These are phyloP conservation scores for Notodonta ziczac DNA, from an alignment of 2,888 invertebrate genomes.

Conservation along the genomic window DNA sequence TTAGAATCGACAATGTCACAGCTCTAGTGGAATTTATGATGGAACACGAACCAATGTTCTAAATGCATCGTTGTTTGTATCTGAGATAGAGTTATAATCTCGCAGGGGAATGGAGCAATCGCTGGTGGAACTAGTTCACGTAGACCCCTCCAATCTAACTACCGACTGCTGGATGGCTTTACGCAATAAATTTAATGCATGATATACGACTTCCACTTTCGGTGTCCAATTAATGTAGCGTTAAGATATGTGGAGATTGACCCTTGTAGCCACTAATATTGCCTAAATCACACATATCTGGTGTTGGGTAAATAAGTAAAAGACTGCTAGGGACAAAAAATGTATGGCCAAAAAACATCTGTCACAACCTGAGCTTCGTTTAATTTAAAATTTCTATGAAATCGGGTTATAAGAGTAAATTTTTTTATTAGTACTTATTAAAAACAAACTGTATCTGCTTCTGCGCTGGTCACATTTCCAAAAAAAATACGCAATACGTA, in stretches of 20 bases:
- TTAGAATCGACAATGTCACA: constrained; percentile 2
- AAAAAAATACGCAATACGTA: no score
- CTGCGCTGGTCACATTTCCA: no score
- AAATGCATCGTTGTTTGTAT: background rate
- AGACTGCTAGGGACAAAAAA: no score
- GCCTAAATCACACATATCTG: constrained; percentile 13
- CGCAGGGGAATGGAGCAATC: constrained; percentile 31
- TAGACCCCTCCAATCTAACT: constrained; percentile 39
- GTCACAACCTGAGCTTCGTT: no score
- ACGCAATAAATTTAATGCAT: constrained; percentile 30
- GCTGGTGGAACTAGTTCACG: constrained; percentile 37
- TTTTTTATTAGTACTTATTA: no score
- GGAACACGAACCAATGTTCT: background rate
- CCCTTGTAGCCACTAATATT: constrained; percentile 20
- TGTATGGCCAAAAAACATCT: no score
- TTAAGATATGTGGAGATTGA: constrained; percentile 43
- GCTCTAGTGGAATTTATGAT: background rate
- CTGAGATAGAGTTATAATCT: constrained; percentile 19
- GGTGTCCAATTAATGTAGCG: constrained; percentile 50
- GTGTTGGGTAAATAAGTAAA: constrained; percentile 7
- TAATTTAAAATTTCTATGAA: no score
- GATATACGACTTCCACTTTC: constrained; percentile 26
- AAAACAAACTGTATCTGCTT: no score
- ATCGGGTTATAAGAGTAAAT: no score
- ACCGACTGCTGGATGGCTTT: constrained; percentile 31